A percentile compares a stretch with the other conserved stretches of the same genome.
Conservation (phyloP, 2,888 invertebrate species). For the Ennomos erosarius region DNA sequence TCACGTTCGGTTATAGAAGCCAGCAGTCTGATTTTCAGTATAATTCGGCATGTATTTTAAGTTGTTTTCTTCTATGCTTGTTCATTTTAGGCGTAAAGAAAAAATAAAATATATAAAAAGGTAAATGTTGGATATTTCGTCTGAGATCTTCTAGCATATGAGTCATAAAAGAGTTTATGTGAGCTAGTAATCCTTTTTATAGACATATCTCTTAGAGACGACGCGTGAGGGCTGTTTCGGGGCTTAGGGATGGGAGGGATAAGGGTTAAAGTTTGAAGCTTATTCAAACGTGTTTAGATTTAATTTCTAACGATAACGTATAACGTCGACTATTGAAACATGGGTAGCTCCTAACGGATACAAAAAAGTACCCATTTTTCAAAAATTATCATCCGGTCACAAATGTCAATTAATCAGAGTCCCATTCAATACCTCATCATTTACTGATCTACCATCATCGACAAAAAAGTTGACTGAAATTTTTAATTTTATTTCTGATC, state of each 20-base stretch:
- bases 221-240: conserved; percentile 11
- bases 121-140: conserved; percentile 6
- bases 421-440: too few relatives aligned
- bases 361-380: too few relatives aligned
- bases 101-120: conserved; percentile 11
- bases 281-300: not conserved
- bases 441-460: too few relatives aligned
- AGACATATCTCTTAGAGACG: conserved; percentile 26
- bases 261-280: conserved; percentile 1
- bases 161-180: conserved; percentile 30
- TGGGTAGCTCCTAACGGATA: too few relatives aligned
- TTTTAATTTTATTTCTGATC: too few relatives aligned
- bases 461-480: too few relatives aligned
- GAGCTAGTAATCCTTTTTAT: conserved; percentile 28
- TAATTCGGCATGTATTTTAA: not conserved
- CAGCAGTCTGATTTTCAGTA: not conserved
- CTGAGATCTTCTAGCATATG: conserved; percentile 24
- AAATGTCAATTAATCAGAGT: too few relatives aligned
- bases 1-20: too few relatives aligned
- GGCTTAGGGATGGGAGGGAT: conserved; percentile 5
- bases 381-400: too few relatives aligned
- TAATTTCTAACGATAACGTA: too few relatives aligned
- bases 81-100: conserved; percentile 1
- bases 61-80: not conserved
- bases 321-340: too few relatives aligned